A percentile compares a stretch with the other conserved stretches of the same genome.
Evolutionary conservation across 2,113 vertebrate species (phyloP).

Genomic region (Notechis scutatus): DNA sequence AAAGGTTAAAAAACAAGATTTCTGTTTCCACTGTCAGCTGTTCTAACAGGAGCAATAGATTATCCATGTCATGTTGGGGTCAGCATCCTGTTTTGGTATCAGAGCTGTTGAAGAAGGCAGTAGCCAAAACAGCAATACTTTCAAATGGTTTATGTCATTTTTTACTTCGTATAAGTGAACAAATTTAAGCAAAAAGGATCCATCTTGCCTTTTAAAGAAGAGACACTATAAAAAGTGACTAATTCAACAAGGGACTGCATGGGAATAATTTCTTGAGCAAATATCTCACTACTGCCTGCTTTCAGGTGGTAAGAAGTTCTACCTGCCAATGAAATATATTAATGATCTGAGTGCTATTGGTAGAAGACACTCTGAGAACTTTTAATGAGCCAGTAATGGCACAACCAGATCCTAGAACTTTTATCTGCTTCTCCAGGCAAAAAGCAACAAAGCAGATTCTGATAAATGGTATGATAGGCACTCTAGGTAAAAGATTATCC

Average conservation of each 20-base stretch:
- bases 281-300: background rate
- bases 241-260: background rate
- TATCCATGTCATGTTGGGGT: background rate
- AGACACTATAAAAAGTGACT: background rate
- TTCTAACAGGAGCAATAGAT: background rate
- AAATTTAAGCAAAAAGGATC: background rate
- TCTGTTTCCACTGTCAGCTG: background rate
- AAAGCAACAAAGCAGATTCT: background rate
- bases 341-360: background rate
- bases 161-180: background rate
- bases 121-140: background rate
- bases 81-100: background rate
- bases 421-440: background rate
- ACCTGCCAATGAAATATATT: background rate
- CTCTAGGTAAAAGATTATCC: background rate
- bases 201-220: background rate
- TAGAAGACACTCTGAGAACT: background rate
- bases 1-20: background rate
- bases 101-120: background rate
- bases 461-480: background rate
- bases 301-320: background rate
- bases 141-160: background rate
- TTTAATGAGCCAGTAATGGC: background rate
- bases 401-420: background rate
- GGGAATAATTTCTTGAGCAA: background rate